These are phyloP conservation scores for Trissolcus brochymenae DNA, from an alignment of 2,888 invertebrate genomes.

Conservation along the genomic window DNA sequence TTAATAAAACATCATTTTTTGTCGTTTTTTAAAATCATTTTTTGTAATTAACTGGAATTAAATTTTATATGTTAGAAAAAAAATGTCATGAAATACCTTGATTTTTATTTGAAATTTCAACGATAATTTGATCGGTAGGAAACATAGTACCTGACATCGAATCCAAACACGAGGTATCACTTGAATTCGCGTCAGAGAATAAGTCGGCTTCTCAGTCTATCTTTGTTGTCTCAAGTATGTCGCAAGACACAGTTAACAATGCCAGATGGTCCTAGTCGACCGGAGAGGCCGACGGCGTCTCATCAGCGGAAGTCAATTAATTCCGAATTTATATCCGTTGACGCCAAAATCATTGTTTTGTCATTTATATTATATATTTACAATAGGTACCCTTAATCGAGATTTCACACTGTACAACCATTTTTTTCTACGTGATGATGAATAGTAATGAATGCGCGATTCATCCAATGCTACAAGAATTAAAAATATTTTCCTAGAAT, in stretches of 20 bases:
- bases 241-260: slow-evolving; percentile 43
- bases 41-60: too few species aligned
- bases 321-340: slow-evolving; percentile 40
- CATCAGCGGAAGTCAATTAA: slow-evolving; percentile 61
- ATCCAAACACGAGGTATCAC: slow-evolving; percentile 3
- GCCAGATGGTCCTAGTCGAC: slow-evolving; percentile 59
- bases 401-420: neutral
- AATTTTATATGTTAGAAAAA: too few species aligned
- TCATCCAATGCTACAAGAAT: too few species aligned
- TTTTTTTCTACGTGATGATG: neutral
- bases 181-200: slow-evolving; percentile 30
- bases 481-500: too few species aligned
- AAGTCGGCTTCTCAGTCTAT: slow-evolving; percentile 31
- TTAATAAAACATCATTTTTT: too few species aligned
- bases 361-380: neutral
- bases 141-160: too few species aligned
- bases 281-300: slow-evolving; percentile 50
- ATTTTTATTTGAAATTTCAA: too few species aligned
- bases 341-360: slow-evolving; percentile 32
- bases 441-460: neutral
- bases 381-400: too few species aligned
- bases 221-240: slow-evolving; percentile 46
- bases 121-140: too few species aligned
- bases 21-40: too few species aligned
- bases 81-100: too few species aligned